A percentile compares a stretch with the other conserved stretches of the same genome.
phyloP scores from a whole-genome alignment of 1,140 invertebrate genomes.

The Apis florea region DNA sequence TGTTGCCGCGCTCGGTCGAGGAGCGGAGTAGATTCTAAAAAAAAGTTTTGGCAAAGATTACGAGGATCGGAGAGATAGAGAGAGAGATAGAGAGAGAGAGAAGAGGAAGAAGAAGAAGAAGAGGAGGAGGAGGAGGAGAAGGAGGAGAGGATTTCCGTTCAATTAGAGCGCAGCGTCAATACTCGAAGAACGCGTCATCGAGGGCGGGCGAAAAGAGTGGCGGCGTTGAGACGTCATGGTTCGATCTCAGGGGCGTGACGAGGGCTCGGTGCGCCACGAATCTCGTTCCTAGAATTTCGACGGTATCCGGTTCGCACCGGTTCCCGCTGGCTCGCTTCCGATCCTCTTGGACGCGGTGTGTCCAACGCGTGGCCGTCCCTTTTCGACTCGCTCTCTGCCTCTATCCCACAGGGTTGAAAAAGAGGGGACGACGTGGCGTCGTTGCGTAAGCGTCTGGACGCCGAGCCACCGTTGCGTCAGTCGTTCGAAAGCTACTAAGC shows the following conservation, averaged over 20 bases:
- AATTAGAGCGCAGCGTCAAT: not conserved
- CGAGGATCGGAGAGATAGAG: not conserved
- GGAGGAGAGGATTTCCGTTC: not conserved
- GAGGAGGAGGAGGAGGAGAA: too few relatives aligned
- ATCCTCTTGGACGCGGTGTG: not conserved
- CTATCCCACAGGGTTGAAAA: conserved; percentile 37
- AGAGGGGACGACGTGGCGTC: conserved; percentile 50
- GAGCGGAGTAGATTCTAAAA: not conserved
- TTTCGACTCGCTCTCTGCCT: conserved; percentile 25
- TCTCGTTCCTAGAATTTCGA: conserved; percentile 27
- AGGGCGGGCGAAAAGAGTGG: not conserved
- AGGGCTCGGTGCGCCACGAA: conserved; percentile 5
- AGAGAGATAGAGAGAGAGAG: too few relatives aligned
- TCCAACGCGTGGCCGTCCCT: conserved; percentile 9
- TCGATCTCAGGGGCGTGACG: conserved; percentile 37
- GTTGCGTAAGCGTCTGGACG: conserved; percentile 73
- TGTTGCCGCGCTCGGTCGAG: too few relatives aligned
- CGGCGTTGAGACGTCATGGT: conserved; percentile 22
- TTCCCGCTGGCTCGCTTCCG: conserved; percentile 45
- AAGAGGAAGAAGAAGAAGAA: not conserved
- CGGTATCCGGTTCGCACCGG: conserved; percentile 42
- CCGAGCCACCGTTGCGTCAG: conserved; percentile 69
- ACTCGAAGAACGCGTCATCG: conserved; percentile 20
- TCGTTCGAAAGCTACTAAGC: conserved; percentile 65
- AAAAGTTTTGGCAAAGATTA: conserved; percentile 2